phyloP scores from a whole-genome alignment of 2,797 vertebrate species.

The Craterocephalus amniculus region DNA sequence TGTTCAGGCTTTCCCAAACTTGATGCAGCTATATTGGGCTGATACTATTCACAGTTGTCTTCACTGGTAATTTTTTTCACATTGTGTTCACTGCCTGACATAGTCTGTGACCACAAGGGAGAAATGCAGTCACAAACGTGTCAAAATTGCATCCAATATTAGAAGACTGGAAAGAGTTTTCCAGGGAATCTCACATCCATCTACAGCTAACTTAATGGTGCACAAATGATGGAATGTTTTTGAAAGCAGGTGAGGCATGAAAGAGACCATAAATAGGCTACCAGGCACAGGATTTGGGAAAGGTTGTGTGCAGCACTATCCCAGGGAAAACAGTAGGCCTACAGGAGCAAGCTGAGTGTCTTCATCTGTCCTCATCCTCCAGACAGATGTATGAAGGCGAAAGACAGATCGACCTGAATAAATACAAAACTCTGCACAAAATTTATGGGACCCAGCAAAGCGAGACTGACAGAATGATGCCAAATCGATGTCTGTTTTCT shows the following conservation, averaged over 20 bases:
- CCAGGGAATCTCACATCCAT: slow-evolving; percentile 70
- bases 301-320: slow-evolving; percentile 60
- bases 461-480: slow-evolving; percentile 56
- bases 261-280: slow-evolving; percentile 76
- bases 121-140: slow-evolving; percentile 61
- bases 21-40: slow-evolving; percentile 27
- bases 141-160: slow-evolving; percentile 66
- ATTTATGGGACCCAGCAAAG: slow-evolving; percentile 74
- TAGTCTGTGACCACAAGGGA: slow-evolving; percentile 39
- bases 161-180: slow-evolving; percentile 65
- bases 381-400: slow-evolving; percentile 46
- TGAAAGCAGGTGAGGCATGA: slow-evolving; percentile 76
- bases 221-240: slow-evolving; percentile 80
- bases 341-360: slow-evolving; percentile 54
- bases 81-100: slow-evolving; percentile 39
- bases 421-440: slow-evolving; percentile 66
- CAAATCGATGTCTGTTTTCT: slow-evolving; percentile 57
- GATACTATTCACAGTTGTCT: slow-evolving; percentile 24
- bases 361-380: slow-evolving; percentile 54
- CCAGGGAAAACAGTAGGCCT: slow-evolving; percentile 58
- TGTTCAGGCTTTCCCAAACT: slow-evolving; percentile 20
- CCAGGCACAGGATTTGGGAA: slow-evolving; percentile 67
- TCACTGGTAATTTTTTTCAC: slow-evolving; percentile 40
- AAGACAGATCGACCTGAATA: slow-evolving; percentile 68
- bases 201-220: slow-evolving; percentile 74